Evolutionary conservation across 35 echinoderm and acorn worm genomes (phyloP).

Genomic region (Apostichopus parvimensis): DNA sequence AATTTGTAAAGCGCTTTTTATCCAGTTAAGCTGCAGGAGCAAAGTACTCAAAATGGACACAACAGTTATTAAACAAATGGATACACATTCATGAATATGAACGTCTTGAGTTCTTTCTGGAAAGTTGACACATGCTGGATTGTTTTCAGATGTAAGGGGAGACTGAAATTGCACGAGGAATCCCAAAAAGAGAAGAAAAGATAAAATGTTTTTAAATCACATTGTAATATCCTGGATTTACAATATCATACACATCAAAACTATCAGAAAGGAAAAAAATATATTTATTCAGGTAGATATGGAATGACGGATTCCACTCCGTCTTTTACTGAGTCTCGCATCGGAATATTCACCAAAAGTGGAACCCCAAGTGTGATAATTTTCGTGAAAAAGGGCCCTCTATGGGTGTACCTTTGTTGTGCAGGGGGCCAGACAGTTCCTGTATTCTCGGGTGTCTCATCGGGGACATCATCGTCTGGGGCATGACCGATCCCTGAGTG

Average conservation of each 20-base stretch:
- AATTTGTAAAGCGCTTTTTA: no score
- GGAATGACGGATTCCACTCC: no score
- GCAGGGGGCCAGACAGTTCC: constrained; percentile 16
- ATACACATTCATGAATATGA: no score
- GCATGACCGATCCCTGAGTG: constrained; percentile 8
- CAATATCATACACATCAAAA: not conserved
- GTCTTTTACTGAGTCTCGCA: no score
- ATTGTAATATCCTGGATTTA: no score
- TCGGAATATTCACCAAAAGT: not conserved
- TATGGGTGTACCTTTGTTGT: not conserved
- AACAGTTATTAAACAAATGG: no score
- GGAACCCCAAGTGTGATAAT: not conserved
- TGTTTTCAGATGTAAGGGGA: no score
- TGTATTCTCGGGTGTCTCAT: constrained; percentile 53
- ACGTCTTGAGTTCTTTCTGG: no score
- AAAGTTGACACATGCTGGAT: no score
- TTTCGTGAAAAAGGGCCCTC: not conserved
- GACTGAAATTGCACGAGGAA: not conserved
- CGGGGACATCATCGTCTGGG: constrained; percentile 59
- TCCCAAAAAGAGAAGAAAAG: not conserved
- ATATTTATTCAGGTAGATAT: not conserved
- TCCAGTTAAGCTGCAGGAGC: no score
- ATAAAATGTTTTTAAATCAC: no score
- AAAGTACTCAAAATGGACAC: no score
- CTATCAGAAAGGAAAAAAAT: not conserved